Evolutionary conservation across 2,888 invertebrate genomes (phyloP).

Genomic region (Trichopria drosophilae): DNA sequence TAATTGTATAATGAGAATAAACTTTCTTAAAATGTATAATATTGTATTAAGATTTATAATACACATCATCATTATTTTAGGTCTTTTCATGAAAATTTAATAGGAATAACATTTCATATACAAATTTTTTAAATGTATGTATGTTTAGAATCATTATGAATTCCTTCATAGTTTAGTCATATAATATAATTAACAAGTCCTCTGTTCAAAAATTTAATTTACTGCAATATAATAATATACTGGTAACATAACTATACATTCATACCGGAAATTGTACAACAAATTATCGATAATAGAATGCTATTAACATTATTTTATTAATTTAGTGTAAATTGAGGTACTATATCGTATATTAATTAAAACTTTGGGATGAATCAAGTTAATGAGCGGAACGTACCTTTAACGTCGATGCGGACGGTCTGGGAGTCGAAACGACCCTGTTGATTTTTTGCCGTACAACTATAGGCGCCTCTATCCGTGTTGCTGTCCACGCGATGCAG

Average conservation of each 20-base stretch:
- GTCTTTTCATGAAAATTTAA: neutral
- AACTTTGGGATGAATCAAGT: no score
- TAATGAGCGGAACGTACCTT: slow-evolving; percentile 55
- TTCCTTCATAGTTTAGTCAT: neutral
- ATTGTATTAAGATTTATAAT: no score
- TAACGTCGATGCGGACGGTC: slow-evolving; percentile 60
- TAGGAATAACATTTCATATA: neutral
- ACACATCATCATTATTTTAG: no score
- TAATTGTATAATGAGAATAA: no score
- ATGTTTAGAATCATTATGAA: neutral
- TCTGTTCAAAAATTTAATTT: no score
- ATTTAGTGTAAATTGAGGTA: no score
- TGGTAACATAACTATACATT: neutral
- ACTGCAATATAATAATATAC: neutral
- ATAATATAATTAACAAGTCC: slow-evolving; percentile 9
- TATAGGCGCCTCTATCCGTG: slow-evolving; percentile 87
- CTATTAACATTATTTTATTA: no score
- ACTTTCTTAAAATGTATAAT: no score
- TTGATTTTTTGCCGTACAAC: slow-evolving; percentile 84
- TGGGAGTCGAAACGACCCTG: slow-evolving; percentile 76
- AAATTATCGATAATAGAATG: no score
- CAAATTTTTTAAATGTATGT: neutral
- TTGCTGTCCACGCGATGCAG: slow-evolving; percentile 83
- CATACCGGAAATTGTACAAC: no score
- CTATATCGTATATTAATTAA: no score